These are phyloP conservation scores for Drosophila planitibia DNA, from an alignment of 2,888 invertebrate genomes.

Conservation along the genomic window DNA sequence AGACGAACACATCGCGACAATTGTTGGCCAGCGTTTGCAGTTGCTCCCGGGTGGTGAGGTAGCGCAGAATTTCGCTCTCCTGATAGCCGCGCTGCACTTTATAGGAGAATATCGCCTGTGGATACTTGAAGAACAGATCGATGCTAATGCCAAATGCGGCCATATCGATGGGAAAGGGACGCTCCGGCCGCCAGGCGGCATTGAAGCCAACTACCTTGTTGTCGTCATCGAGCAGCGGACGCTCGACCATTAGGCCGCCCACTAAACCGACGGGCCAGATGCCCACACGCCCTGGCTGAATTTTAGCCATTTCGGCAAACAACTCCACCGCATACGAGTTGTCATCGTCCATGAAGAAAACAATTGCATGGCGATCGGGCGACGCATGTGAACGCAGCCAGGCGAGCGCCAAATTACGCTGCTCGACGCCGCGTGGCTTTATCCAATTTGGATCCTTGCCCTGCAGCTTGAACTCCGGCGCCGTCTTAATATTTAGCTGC, in stretches of 20 bases:
- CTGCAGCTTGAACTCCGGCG: slow-evolving; percentile 89
- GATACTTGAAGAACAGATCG: slow-evolving; percentile 89
- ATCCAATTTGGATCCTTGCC: slow-evolving; percentile 89
- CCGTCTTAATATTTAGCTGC: slow-evolving; percentile 89
- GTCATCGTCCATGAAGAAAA: slow-evolving; percentile 99
- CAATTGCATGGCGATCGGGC: slow-evolving; percentile 88
- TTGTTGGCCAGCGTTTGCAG: slow-evolving; percentile 96
- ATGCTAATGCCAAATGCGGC: slow-evolving; percentile 97
- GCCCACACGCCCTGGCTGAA: slow-evolving; percentile 90
- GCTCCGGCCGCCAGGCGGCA: slow-evolving; percentile 94
- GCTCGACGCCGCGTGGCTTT: slow-evolving; percentile 95
- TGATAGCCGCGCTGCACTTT: slow-evolving; percentile 95
- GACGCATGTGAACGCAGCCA: slow-evolving; percentile 87
- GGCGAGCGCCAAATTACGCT: slow-evolving; percentile 93
- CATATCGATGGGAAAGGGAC: slow-evolving; percentile 99
- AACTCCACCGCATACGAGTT: slow-evolving; percentile 96
- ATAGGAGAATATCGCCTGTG: slow-evolving; percentile 92
- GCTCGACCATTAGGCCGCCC: slow-evolving; percentile 96
- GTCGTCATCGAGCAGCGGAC: slow-evolving; percentile 90
- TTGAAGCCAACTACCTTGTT: slow-evolving; percentile 87
- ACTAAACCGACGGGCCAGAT: slow-evolving; percentile 99
- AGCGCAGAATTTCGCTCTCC: slow-evolving; percentile 93
- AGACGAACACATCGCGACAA: slow-evolving; percentile 98
- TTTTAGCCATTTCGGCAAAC: slow-evolving; percentile 95
- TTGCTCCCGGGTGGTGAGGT: slow-evolving; percentile 90